Evolutionary conservation across 2,797 vertebrate genomes (phyloP).

Genomic region (Ctenopoma multispine): DNA sequence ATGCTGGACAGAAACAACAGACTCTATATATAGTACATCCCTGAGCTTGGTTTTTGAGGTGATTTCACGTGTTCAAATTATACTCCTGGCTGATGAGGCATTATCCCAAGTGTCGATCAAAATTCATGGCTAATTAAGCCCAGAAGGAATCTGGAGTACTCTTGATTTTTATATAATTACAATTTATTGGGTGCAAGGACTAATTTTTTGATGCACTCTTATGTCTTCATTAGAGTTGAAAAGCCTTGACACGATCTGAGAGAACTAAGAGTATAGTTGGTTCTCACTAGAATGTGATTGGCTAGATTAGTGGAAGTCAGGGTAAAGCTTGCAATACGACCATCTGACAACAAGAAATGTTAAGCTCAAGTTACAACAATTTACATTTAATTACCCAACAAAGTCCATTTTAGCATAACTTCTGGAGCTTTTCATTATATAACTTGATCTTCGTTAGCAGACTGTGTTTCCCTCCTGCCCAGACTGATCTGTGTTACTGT

Average conservation of each 20-base stretch:
- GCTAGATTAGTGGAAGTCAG: not conserved
- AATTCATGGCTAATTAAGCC: conserved; percentile 38
- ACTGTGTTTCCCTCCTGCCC: not conserved
- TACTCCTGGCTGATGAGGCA: conserved; percentile 44
- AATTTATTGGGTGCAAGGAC: conserved; percentile 33
- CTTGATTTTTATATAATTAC: conserved; percentile 38
- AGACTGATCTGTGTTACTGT: too few relatives aligned
- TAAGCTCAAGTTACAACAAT: not conserved
- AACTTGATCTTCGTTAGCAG: not conserved
- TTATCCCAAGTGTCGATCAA: conserved; percentile 34
- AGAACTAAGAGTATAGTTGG: not conserved
- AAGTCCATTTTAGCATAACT: not conserved
- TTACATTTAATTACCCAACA: not conserved
- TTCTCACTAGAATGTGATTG: not conserved
- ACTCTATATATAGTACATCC: not conserved
- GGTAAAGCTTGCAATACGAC: not conserved
- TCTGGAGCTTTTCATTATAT: not conserved
- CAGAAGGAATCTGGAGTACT: conserved; percentile 25
- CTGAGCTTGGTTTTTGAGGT: conserved; percentile 14
- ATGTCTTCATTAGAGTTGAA: conserved; percentile 10
- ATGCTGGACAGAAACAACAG: conserved; percentile 1
- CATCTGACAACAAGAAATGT: not conserved
- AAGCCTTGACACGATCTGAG: not conserved
- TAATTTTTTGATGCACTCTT: not conserved
- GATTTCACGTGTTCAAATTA: conserved; percentile 31